Evolutionary conservation across 2,113 vertebrate genomes (phyloP).

Genomic region (Sorex fumeus): DNA sequence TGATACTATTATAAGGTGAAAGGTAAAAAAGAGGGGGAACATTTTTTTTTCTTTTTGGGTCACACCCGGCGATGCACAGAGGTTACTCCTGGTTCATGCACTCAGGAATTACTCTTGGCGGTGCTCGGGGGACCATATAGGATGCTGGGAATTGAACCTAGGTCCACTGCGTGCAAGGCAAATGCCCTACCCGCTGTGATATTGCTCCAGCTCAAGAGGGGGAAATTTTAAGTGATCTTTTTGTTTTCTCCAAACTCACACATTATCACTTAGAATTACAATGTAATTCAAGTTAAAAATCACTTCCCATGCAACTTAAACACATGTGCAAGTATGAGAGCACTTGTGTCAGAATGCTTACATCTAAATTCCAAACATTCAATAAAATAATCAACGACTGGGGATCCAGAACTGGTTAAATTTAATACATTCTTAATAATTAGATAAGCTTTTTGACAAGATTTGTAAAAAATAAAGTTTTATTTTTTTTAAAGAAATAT

Average conservation of each 20-base stretch:
- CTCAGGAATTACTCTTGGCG: no score
- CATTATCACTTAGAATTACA: slow-evolving; percentile 8
- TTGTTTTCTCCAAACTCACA: slow-evolving; percentile 31
- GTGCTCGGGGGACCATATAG: no score
- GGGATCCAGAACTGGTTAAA: slow-evolving; percentile 8
- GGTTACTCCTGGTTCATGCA: no score
- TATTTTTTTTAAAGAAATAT: slow-evolving; percentile 60
- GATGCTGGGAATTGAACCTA: no score
- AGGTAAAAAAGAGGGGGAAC: slow-evolving; percentile 47
- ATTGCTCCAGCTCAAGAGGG: no score
- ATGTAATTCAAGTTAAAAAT: slow-evolving; percentile 35
- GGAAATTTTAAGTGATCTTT: slow-evolving; percentile 12
- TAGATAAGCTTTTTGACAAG: slow-evolving; percentile 60
- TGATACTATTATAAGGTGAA: slow-evolving; percentile 43
- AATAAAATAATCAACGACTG: slow-evolving; percentile 37
- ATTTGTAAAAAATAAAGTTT: slow-evolving; percentile 15
- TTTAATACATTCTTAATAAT: slow-evolving; percentile 69
- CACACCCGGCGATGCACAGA: no score
- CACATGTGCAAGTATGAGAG: not conserved
- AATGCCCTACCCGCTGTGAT: no score
- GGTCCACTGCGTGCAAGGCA: no score
- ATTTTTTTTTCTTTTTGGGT: no score
- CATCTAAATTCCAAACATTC: slow-evolving; percentile 14
- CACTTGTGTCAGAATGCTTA: no score
- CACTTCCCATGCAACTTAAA: not conserved